Evolutionary conservation across 2,797 vertebrate species (phyloP), one percentile per base, ranked within the genome.

Genomic region (Hapalemur alaotrensis): DNA sequence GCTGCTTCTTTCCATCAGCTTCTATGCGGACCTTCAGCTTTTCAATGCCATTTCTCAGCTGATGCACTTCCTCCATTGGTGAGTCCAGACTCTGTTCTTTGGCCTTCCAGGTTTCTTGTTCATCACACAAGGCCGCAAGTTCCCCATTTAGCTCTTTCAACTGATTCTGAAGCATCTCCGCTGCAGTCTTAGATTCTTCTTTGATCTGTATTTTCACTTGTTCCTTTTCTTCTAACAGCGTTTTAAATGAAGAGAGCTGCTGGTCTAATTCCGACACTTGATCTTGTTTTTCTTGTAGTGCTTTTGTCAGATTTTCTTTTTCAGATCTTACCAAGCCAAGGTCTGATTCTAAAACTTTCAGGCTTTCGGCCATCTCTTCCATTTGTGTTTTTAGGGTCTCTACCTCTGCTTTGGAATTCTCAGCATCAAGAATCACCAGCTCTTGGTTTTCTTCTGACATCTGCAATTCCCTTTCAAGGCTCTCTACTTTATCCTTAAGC

Each of bases 21-120:
- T 99, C 99, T 23, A 99, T 99, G 97, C 98, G 98, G 48, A 99
- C 98, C 98, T 99, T 99, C 10, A 99, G 99, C 97, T 99, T 99
- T 97, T 99, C 99, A 11, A 99, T 99, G 65, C 98, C 99, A 0
- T 76, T 97, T 83, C 98, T 98, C 99, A 99, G 98, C 97, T 99
- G 98, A 81, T 96, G 93, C 83, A 99, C 98, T 94, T 99, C 99
- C 25, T 99, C 98, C 81, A 98, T 98, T 17, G 99, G 99, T 46
- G 99, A 98, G 46, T 98, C 99, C 35, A 99, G 98, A 67, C 98
- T 98, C 57, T 98, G 48, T 69, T 98, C 98, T 91, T 97, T 98
- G 65, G 94, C 96, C 84, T 28, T 96, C 57, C 95, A 96, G 22
- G 97, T 97, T 92, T 98, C 97, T 57, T 98, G 95, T 18, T 98